Base-by-base conservation (phyloP, 2,797 vertebrate genomes). In the Bucorvus abyssinicus region DNA sequence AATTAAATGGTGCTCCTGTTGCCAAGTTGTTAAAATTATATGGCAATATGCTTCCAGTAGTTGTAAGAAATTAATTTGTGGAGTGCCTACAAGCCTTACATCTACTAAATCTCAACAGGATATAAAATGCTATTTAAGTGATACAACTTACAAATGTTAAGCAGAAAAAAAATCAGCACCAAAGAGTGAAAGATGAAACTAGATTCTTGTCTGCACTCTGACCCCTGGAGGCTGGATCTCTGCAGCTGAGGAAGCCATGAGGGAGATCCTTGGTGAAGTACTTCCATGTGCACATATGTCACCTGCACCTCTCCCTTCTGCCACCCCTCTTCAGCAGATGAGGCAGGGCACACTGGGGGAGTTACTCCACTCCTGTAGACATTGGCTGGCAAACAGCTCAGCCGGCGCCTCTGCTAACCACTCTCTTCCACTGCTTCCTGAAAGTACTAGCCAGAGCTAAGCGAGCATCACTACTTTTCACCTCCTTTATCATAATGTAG, bases 21-120 rank as follows among this genome's bases (percentile, higher is more conserved):
- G 97, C 94, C 94, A 96, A 96, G 92, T 87, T 97, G 84, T 96
- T 96, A 95, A 96, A 97, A 96, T 93, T 92, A 93, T 93, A 96
- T 69, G 94, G 92, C 80, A 96, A 91, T 95, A 96, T 80, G 94
- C 94, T 97, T 96, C 90, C 94, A 96, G 92, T n/a, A 96, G 90
- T 93, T 96, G 93, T 96, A 97, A 92, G 91, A 95, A 97, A 96
- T 95, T 95, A 97, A 95, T 97, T 91, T 97, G 93, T 92, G 95
- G 94, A 95, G 83, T 96, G 94, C 94, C 96, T 95, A 96, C 88
- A 97, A 94, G 91, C 86, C 88, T 96, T 94, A 91, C 87, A 94
- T 95, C 90, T 81, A 92, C 92, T 92, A 96, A 94, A 94, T 96
- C 90, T 96, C 83, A 95, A 96, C 68, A 82, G 89, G 92, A 94